Percentiles rank a stretch among this genome's conserved stretches.
phyloP scores from a whole-genome alignment of 2,797 vertebrate genomes.

The Girardinus metallicus region DNA sequence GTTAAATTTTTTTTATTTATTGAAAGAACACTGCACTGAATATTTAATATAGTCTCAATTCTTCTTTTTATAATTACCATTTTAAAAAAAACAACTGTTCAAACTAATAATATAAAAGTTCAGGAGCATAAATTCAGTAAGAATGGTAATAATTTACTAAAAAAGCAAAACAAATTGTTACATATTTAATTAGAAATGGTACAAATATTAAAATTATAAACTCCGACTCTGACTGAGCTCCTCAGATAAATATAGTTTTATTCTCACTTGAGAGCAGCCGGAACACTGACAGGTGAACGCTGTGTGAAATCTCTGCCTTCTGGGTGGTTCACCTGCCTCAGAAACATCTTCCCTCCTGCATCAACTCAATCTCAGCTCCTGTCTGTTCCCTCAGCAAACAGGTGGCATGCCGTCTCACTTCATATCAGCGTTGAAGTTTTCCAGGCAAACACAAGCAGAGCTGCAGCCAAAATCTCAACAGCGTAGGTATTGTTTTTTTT shows the following conservation, averaged over 20 bases:
- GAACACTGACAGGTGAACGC: background rate
- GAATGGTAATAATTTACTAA: background rate
- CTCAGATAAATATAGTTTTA: background rate
- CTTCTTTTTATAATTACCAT: background rate
- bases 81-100: background rate
- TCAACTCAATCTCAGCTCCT: slow-evolving; percentile 38
- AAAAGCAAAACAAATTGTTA: background rate
- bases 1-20: background rate
- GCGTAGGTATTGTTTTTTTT: background rate
- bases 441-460: background rate
- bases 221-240: background rate
- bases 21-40: background rate
- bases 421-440: slow-evolving; percentile 21
- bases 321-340: background rate
- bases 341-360: background rate
- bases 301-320: slow-evolving; percentile 3
- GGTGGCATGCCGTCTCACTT: background rate
- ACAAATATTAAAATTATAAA: background rate
- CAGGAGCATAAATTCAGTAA: background rate
- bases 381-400: slow-evolving; percentile 28
- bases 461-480: slow-evolving; percentile 18
- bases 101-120: background rate
- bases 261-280: background rate
- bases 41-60: background rate
- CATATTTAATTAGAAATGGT: background rate